Conservation (phyloP, 2,113 vertebrate species). For the Ictalurus punctatus region DNA sequence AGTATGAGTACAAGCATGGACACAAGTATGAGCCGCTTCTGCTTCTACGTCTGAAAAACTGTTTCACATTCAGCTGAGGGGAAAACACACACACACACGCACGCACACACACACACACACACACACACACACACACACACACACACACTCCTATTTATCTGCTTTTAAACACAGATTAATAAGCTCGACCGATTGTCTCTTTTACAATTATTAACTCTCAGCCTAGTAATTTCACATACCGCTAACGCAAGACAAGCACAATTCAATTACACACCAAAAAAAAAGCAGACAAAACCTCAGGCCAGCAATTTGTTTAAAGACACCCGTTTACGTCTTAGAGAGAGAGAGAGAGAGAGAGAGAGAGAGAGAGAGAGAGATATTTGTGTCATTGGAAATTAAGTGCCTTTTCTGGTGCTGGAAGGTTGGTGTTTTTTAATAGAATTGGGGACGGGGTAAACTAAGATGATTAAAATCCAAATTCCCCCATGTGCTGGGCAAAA, state of each 20-base stretch:
- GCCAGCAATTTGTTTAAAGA: slow-evolving; percentile 87
- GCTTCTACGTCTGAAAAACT: neutral
- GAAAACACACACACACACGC: slow-evolving; percentile 30
- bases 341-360: neutral
- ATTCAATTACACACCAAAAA: slow-evolving; percentile 80
- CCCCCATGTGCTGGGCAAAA: slow-evolving; percentile 81
- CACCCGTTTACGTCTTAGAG: slow-evolving; percentile 81
- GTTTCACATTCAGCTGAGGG: slow-evolving; percentile 13
- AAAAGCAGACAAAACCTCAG: slow-evolving; percentile 68
- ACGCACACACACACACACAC: slow-evolving; percentile 18
- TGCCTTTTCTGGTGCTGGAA: slow-evolving; percentile 87
- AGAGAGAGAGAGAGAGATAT: slow-evolving; percentile 71
- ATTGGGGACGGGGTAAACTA: slow-evolving; percentile 78
- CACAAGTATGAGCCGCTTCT: neutral
- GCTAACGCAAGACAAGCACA: slow-evolving; percentile 83
- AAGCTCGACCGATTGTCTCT: slow-evolving; percentile 81
- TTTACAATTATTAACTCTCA: slow-evolving; percentile 93
- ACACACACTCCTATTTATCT: slow-evolving; percentile 43
- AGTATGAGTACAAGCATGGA: neutral
- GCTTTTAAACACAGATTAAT: slow-evolving; percentile 81
- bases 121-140: slow-evolving; percentile 20
- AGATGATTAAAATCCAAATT: slow-evolving; percentile 99
- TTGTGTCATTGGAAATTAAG: slow-evolving; percentile 95
- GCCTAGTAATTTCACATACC: slow-evolving; percentile 87
- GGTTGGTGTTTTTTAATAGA: slow-evolving; percentile 95